These are phyloP conservation scores for Heliopora coerulea DNA, from an alignment of 92 coral and sea anemone genomes.

Conservation along the genomic window DNA sequence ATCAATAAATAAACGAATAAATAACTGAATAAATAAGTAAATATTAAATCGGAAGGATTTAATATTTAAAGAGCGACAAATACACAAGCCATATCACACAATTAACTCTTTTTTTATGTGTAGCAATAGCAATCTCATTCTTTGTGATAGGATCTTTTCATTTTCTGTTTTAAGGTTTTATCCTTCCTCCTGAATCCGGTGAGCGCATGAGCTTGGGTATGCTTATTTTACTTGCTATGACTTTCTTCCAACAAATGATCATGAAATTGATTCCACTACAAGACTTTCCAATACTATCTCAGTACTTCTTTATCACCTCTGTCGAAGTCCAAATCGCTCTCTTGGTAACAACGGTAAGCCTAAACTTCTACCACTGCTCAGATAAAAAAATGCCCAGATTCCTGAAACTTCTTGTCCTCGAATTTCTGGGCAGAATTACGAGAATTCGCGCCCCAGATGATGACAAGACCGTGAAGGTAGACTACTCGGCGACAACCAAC, in stretches of 20 bases:
- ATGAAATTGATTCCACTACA: conserved; percentile 89
- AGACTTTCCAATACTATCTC: conserved; percentile 91
- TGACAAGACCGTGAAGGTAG: background rate
- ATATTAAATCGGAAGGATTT: too few species aligned
- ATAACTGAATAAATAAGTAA: too few species aligned
- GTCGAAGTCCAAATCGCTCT: conserved; percentile 81
- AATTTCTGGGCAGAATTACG: conserved; percentile 16
- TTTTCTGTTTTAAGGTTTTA: conserved; percentile 49
- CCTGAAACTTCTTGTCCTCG: conserved; percentile 23
- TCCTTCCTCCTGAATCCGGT: conserved; percentile 93
- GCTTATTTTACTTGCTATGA: conserved; percentile 92
- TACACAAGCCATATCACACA: too few species aligned
- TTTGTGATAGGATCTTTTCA: background rate
- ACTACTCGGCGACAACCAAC: background rate
- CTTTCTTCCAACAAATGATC: conserved; percentile 88
- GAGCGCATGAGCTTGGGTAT: conserved; percentile 95
- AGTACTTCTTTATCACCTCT: conserved; percentile 89
- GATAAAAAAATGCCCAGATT: conserved; percentile 72
- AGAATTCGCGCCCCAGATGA: background rate
- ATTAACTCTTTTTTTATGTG: background rate
- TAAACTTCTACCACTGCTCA: conserved; percentile 85
- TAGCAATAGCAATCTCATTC: background rate
- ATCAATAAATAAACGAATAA: too few species aligned
- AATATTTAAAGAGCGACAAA: too few species aligned
- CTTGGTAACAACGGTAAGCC: conserved; percentile 71